Base-by-base conservation (phyloP, 2,797 vertebrate species). In the Semaprochilodus insignis region DNA sequence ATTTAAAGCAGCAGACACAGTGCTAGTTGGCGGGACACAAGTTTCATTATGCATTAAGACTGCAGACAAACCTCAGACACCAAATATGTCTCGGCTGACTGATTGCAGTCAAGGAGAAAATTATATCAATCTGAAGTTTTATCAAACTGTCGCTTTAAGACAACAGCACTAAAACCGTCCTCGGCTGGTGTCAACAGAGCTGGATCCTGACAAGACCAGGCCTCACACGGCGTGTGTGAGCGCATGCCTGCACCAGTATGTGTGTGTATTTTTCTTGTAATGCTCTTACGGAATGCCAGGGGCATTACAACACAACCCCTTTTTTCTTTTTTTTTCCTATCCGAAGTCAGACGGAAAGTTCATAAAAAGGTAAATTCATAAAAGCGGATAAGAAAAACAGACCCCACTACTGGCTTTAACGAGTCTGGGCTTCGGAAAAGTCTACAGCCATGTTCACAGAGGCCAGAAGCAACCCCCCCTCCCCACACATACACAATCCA, bases 361-460 rank as follows among this genome's bases (percentile, higher is more conserved):
- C 80, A 82, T 84, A 77, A 85, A 87, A 84, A 85, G 77, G 74
- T 74, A 78, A 60, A 82, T 87, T 82, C 57, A 63, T 84, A 78
- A 82, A 85, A 78, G 55, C 25, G 70, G 76, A 78, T 71, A 81
- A 82, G 48, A 84, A 87, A 85, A 87, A 77, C 81, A 87, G 81
- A 85, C 76, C 27, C 74, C 27, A 65, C 77, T 67, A 51, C 67
- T 44, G 63, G 75, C 44, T 72, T 85, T 87, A 85, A 85, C 36
- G 80, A 83, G 75, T 67, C 62, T n/a, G 67, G 66, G 65, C 40
- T 67, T 84, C 31, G 73, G 77, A 85, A 81, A 88, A 82, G 54
- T 74, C 31, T 44, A 48, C 25, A 82, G 80, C 54, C 57, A 0
- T 36, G 54, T 67, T 81, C 65, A 40, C 57, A n/a, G n/a, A 65